Percentiles rank a stretch among this genome's conserved stretches.
phyloP scores from a whole-genome alignment of 1,140 invertebrate genomes.

The Drosophila kepulauana region DNA sequence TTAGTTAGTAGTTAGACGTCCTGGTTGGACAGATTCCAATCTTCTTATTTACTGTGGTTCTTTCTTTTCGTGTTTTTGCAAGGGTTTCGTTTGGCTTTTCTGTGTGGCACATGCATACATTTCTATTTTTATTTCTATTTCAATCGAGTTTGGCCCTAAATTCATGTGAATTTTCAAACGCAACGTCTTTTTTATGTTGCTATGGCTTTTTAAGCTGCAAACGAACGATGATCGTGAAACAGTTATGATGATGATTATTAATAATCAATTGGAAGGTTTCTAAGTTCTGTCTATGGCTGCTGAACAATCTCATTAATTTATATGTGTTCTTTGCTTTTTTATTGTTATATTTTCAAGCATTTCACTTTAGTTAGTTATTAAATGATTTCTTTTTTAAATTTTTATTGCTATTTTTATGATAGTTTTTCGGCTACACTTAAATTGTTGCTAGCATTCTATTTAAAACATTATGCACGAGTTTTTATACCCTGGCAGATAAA shows the following conservation, averaged over 20 bases:
- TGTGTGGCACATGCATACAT: conserved; percentile 12
- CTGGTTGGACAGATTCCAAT: conserved; percentile 4
- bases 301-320: conserved; percentile 54
- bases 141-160: conserved; percentile 16
- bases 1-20: conserved; percentile 4
- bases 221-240: background rate
- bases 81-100: conserved; percentile 29
- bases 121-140: conserved; percentile 9
- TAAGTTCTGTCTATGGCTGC: conserved; percentile 24
- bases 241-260: background rate
- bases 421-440: conserved; percentile 37
- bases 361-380: conserved; percentile 11
- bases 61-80: background rate
- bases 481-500: background rate
- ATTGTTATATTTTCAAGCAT: conserved; percentile 34
- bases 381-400: background rate
- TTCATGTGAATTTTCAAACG: conserved; percentile 1
- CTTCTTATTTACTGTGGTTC: conserved; percentile 6
- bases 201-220: conserved; percentile 1
- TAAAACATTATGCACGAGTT: conserved; percentile 41
- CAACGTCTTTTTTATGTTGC: conserved; percentile 1
- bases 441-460: conserved; percentile 42
- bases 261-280: conserved; percentile 2
- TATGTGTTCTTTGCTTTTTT: background rate
- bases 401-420: conserved; percentile 7